Base-by-base conservation (phyloP, 1,140 invertebrate species). In the Tetramorium alpestre region DNA sequence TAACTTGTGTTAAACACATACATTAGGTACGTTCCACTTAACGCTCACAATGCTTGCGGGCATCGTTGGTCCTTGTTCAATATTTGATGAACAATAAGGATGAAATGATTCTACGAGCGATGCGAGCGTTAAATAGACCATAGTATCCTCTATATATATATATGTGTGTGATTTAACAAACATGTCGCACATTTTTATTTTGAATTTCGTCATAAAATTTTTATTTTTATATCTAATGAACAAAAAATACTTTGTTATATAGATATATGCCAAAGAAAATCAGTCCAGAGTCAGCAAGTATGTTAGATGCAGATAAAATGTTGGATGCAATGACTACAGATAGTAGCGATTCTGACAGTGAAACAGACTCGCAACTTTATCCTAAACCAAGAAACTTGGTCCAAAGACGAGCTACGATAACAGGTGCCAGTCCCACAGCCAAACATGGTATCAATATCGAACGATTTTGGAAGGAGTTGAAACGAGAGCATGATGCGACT, bases 341-440 rank as follows among this genome's bases (percentile, higher is more conserved):
- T 70, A 95, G 92, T 62, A 95, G 94, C 28, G 94, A 94, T 54
- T 94, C 94, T 0, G 94, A 95, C 22, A 93, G 93, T 25, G 94
- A 95, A 89, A 89, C 92, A 13, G 94, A 95, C 33, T 92, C 93
- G 18, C 91, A 93, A 6, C 92, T 94, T 38, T 93, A 98, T 91
- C 96, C 97, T 1, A 98, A 98, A 93, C 97, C 97, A 33, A 96
- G 97, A 54, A 96, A 97, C 33, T 95, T 96, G 80, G 97, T 98
- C 25, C 98, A 98, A 94, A 96, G 98, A 13, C 95, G 98, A 38
- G 98, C 98, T 70, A 98, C 98, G 6, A 98, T 99, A 89, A 98
- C 98, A 89, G 98, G 98, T 8, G 97, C 97, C 65, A 98, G 97
- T 87, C 97, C 98, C 18, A 97, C 96, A 4, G 95, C 96, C 60